Evolutionary conservation across 2,797 vertebrate genomes (phyloP), one percentile per base, ranked within the genome.

Genomic region (Hoplostethus atlanticus): DNA sequence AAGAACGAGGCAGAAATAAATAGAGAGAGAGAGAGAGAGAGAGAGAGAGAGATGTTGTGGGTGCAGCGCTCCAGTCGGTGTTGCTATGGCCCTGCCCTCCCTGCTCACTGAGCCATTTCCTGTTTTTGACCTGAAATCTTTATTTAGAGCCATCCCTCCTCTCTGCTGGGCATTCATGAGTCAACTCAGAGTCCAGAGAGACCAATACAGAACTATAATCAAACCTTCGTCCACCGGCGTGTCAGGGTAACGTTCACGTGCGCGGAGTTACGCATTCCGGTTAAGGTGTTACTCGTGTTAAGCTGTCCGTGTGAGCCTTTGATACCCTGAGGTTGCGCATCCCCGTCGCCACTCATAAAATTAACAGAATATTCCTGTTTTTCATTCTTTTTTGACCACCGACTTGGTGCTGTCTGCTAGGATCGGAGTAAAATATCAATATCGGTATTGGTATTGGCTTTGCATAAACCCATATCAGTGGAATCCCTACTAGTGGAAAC

Each of bases 41-140:
- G 60, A 63, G 44, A 34, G 68, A 34, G 74, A 77, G 87, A 51
- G 76, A 70, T 79, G 81, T 80, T 83, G 86, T 85, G 80, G 77
- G 80, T 81, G 85, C 84, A 81, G 84, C 84, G 83, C 80, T 88
- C 85, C 88, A 86, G 84, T 89, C 89, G 87, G 95, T 95, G 94
- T 95, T 96, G 95, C 96, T 96, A 96, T 95, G 95, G 95, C 96
- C 96, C 96, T 96, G 96, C 95, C 94, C 93, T 95, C 96, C 93
- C 96, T 96, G 89, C 96, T 97, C 96, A 96, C 96, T 96, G 96
- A 98, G 96, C 97, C 97, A 97, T 97, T 99, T 98, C 98, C 98
- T 99, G 98, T 98, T 99, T 97, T 98, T 98, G 96, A 97, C 96
- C 96, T 93, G 95, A 96, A 96, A 97, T 96, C 96, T 98, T 98